These are phyloP conservation scores for Scaptomyza montana DNA, from an alignment of 1,140 invertebrate species.

Conservation along the genomic window DNA sequence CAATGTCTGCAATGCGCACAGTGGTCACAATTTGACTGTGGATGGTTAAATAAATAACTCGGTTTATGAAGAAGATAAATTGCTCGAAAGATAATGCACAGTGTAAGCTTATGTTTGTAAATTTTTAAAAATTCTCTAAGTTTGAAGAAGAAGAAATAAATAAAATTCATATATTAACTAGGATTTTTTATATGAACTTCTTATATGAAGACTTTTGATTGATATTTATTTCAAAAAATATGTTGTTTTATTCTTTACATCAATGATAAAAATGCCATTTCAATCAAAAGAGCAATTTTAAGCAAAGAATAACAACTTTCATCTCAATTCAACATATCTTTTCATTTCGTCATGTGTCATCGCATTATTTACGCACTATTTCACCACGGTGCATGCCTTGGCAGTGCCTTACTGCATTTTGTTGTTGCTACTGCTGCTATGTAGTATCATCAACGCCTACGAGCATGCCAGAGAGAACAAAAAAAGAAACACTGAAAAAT, in stretches of 20 bases:
- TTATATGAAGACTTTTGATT: too few species aligned
- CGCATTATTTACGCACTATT: conserved; percentile 8
- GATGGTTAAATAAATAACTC: background rate
- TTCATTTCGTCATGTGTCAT: background rate
- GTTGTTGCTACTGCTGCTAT: conserved; percentile 39
- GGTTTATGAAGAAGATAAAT: background rate
- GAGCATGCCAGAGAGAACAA: conserved; percentile 60
- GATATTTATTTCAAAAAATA: too few species aligned
- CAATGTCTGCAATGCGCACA: conserved; percentile 47
- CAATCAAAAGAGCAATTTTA: too few species aligned
- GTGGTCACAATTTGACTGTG: conserved; percentile 20
- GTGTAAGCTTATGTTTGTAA: too few species aligned
- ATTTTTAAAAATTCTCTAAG: too few species aligned
- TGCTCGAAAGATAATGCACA: background rate
- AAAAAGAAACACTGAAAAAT: conserved; percentile 49
- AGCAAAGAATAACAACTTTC: background rate
- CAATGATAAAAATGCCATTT: too few species aligned
- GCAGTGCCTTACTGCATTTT: conserved; percentile 4
- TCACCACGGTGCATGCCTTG: conserved; percentile 54
- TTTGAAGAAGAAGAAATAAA: too few species aligned
- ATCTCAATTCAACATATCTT: background rate
- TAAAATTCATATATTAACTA: too few species aligned
- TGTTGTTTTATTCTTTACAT: too few species aligned
- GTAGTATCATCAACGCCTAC: conserved; percentile 79
- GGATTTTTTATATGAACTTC: too few species aligned